Evolutionary conservation across 2,113 vertebrate genomes (phyloP).

Genomic region (Centrocercus urophasianus): DNA sequence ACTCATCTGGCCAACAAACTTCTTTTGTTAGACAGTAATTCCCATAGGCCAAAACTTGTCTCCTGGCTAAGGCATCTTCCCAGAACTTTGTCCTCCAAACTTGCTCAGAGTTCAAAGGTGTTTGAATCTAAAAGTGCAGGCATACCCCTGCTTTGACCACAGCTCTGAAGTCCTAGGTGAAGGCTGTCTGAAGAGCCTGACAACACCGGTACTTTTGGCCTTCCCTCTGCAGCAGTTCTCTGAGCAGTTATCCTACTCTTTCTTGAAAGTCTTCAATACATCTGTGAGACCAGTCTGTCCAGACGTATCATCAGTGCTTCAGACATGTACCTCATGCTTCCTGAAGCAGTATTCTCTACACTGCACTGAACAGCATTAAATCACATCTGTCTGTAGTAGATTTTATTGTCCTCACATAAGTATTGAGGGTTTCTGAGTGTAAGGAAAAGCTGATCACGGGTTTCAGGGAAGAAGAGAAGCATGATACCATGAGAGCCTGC

Average conservation of each 20-base stretch:
- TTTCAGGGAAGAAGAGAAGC: neutral
- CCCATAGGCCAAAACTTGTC: neutral
- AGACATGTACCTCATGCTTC: neutral
- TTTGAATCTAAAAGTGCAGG: neutral
- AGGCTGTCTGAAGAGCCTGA: neutral
- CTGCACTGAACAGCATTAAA: neutral
- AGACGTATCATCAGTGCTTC: neutral
- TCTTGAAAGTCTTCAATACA: neutral
- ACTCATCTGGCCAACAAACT: accelerated
- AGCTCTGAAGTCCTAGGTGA: neutral
- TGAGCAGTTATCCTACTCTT: neutral
- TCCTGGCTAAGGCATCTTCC: neutral
- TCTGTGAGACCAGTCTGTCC: neutral
- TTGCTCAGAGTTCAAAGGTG: neutral
- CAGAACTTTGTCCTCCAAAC: neutral
- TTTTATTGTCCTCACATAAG: neutral
- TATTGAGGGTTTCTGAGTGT: neutral
- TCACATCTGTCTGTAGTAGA: neutral
- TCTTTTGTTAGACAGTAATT: neutral
- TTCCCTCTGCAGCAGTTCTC: neutral
- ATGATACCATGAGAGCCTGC: neutral
- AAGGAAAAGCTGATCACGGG: neutral
- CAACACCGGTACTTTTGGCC: neutral
- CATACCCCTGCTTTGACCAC: neutral
- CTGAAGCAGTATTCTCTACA: neutral